These are phyloP conservation scores for Oreochromis niloticus DNA, from an alignment of 2,113 vertebrate genomes.

Conservation along the genomic window DNA sequence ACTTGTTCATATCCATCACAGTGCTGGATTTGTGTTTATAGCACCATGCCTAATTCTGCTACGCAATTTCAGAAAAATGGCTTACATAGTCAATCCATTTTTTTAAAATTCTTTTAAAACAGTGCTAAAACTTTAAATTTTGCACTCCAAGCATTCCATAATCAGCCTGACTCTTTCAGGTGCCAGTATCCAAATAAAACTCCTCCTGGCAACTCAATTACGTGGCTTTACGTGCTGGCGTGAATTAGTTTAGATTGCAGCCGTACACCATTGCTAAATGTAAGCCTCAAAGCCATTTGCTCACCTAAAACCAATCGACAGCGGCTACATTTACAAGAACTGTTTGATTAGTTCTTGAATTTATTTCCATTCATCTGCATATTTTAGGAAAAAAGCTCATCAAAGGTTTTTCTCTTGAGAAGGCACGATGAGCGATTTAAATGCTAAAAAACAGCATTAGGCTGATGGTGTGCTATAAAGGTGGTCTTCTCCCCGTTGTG, in stretches of 20 bases:
- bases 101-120: neutral
- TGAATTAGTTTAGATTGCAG: slow-evolving; percentile 1
- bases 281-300: neutral
- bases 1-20: neutral
- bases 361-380: slow-evolving; percentile 71
- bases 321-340: slow-evolving; percentile 7
- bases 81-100: neutral
- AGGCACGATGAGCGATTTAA: slow-evolving; percentile 1
- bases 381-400: slow-evolving; percentile 44
- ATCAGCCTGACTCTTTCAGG: neutral
- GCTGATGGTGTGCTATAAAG: neutral
- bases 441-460: neutral
- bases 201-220: neutral
- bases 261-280: neutral
- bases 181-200: neutral
- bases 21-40: neutral
- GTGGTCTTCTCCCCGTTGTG: neutral
- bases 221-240: neutral
- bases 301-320: slow-evolving; percentile 27
- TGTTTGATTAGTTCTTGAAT: slow-evolving; percentile 60
- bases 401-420: slow-evolving; percentile 64
- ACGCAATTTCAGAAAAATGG: neutral
- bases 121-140: neutral
- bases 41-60: neutral
- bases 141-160: neutral